Evolutionary conservation across 2,888 invertebrate genomes (phyloP).

Genomic region (Erebia palarica): DNA sequence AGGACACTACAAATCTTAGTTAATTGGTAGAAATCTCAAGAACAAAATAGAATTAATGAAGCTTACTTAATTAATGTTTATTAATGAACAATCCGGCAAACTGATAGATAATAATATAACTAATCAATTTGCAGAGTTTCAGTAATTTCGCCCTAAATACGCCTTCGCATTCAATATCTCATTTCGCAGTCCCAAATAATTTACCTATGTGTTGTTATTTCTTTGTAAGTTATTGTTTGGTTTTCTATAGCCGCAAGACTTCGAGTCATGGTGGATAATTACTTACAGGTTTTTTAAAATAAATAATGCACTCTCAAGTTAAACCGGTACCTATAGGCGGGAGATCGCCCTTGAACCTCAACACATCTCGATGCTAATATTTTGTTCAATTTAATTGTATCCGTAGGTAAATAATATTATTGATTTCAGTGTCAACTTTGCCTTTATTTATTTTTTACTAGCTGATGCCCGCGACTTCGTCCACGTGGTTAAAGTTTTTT

Average conservation of each 20-base stretch:
- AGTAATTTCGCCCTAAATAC: too few relatives aligned
- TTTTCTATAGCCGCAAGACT: constrained; percentile 22
- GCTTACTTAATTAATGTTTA: too few relatives aligned
- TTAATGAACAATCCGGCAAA: too few relatives aligned
- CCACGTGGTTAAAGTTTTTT: too few relatives aligned
- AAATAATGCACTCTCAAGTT: constrained; percentile 25
- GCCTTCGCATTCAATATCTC: too few relatives aligned
- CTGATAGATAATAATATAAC: too few relatives aligned
- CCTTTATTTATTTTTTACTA: too few relatives aligned
- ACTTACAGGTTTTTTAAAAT: constrained; percentile 34
- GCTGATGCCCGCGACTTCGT: too few relatives aligned
- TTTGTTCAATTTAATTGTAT: constrained; percentile 39
- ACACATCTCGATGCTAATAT: constrained; percentile 32
- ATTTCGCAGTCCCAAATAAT: too few relatives aligned
- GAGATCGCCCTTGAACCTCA: constrained; percentile 47
- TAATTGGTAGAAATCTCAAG: not conserved
- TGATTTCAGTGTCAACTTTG: constrained; percentile 11
- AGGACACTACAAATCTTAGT: not conserved
- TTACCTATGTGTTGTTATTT: too few relatives aligned
- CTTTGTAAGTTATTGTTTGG: not conserved
- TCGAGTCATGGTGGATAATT: constrained; percentile 34
- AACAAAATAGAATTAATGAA: too few relatives aligned
- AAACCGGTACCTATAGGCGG: constrained; percentile 40
- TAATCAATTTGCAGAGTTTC: too few relatives aligned
- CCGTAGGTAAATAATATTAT: constrained; percentile 13